phyloP scores from a whole-genome alignment of 1,140 invertebrate genomes.

The Anoplolepis gracilipes region DNA sequence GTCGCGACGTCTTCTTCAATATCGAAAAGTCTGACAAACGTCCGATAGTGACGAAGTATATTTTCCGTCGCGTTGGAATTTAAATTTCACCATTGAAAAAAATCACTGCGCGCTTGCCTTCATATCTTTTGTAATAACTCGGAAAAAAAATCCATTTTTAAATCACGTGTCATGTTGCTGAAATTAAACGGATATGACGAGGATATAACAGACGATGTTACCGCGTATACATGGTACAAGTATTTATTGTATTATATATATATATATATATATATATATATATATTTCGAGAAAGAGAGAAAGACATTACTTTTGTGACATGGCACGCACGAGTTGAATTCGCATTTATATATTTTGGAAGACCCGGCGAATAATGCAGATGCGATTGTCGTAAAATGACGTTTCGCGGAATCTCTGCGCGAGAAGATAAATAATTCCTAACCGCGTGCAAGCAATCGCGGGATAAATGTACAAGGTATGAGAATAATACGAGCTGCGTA shows the following conservation, averaged over 20 bases:
- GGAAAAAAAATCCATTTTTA: background rate
- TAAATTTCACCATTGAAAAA: background rate
- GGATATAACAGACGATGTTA: background rate
- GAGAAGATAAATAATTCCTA: constrained; percentile 16
- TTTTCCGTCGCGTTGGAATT: background rate
- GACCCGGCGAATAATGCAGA: constrained; percentile 8
- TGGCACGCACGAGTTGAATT: background rate
- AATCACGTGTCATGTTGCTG: background rate
- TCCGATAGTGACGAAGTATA: background rate
- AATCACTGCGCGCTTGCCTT: background rate
- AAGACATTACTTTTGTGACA: background rate
- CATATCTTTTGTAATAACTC: background rate
- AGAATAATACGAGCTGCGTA: background rate
- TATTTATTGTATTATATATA: no score
- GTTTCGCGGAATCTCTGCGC: background rate
- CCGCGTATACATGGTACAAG: background rate
- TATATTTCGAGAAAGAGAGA: background rate
- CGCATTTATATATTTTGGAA: constrained; percentile 12
- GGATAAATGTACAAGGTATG: constrained; percentile 1
- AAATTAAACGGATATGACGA: background rate
- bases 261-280: no score
- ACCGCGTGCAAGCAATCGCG: background rate
- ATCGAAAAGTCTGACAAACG: constrained; percentile 30
- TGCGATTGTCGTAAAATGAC: background rate
- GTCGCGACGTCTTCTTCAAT: background rate